Base-by-base conservation (phyloP, 2,888 invertebrate genomes). In the Kuschelorhynchus macadamiae region DNA sequence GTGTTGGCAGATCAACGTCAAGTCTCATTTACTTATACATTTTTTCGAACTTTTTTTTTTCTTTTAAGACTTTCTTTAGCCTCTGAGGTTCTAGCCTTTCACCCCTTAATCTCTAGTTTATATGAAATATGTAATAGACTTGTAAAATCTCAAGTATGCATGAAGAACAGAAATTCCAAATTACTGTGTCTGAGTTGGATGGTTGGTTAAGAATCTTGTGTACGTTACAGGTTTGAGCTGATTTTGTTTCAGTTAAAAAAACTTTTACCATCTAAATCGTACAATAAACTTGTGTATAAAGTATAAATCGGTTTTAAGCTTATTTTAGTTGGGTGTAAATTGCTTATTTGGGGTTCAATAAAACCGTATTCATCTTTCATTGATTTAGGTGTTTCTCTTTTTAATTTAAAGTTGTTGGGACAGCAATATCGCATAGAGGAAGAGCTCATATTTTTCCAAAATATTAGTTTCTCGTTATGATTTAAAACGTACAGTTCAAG, bases 211-310 rank as follows among this genome's bases (percentile, higher is more conserved):
- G 8, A 14, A 16, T 8, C 14, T 41, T 11, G 1, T 14, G 41
- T 11, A 55, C 36, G 16, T 55, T 39, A 12, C 55, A 55, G 9
- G 41, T 20, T 30, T 41, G 55, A 4, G 55, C 5, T 16, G 41
- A 41, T 8, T 2, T 18, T 7, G 44, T 18, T 1, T 44, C 20
- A 7, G 44, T 44, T 9, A 66, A 49, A 36, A 61, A 41, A 50
- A 44, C 14, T 59, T 49, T 66, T 66, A 30, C 55, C 66, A 53
- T 66, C 53, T 46, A 66, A 21, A 66, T 60, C 11, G 66, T 60
- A 41, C 66, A 53, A 17, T 53, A 49, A 2, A 21, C 41, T 53
- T 66, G 52, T 66, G 52, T 66, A 59, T 66, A 52, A 60, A 64
- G 20, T 39, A 25, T 14, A 60, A 46, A 47, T 60, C 39, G 42